phyloP scores from a whole-genome alignment of 2,113 vertebrate genomes.

The Vimba vimba region DNA sequence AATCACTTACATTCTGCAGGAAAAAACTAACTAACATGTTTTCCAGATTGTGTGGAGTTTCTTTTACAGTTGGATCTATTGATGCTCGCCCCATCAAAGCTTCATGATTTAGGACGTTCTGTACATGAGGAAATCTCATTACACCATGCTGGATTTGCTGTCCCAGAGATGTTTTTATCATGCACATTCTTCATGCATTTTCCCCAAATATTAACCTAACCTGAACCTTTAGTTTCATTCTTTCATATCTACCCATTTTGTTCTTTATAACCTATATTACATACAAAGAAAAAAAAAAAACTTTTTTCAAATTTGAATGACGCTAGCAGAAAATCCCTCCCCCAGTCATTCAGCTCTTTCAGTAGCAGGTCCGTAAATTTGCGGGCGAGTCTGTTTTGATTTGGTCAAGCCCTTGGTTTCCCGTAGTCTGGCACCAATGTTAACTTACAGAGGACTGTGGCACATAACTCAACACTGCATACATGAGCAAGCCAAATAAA shows the following conservation, averaged over 20 bases:
- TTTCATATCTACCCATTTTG: not conserved
- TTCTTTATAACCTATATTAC: not conserved
- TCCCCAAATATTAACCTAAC: not conserved
- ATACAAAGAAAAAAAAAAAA: no score
- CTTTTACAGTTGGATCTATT: conserved; percentile 32
- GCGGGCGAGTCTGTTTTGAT: conserved; percentile 48
- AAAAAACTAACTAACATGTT: conserved; percentile 12
- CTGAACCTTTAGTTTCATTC: not conserved
- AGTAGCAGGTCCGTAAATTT: conserved; percentile 54
- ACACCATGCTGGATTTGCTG: conserved; percentile 41
- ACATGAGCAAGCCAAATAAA: conserved; percentile 53
- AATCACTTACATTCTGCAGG: conserved; percentile 28
- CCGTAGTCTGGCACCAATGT: conserved; percentile 34
- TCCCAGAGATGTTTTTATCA: conserved; percentile 48
- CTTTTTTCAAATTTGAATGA: not conserved
- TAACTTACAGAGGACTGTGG: conserved; percentile 34
- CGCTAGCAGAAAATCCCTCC: not conserved
- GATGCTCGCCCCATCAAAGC: conserved; percentile 45
- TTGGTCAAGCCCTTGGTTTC: conserved; percentile 50
- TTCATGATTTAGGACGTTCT: conserved; percentile 41
- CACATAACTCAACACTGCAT: conserved; percentile 53
- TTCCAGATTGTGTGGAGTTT: conserved; percentile 34
- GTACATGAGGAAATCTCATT: conserved; percentile 55
- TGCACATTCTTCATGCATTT: conserved; percentile 28
- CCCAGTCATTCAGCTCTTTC: conserved; percentile 11